Evolutionary conservation across 2,113 vertebrate species (phyloP).

Genomic region (Ciconia boyciana): DNA sequence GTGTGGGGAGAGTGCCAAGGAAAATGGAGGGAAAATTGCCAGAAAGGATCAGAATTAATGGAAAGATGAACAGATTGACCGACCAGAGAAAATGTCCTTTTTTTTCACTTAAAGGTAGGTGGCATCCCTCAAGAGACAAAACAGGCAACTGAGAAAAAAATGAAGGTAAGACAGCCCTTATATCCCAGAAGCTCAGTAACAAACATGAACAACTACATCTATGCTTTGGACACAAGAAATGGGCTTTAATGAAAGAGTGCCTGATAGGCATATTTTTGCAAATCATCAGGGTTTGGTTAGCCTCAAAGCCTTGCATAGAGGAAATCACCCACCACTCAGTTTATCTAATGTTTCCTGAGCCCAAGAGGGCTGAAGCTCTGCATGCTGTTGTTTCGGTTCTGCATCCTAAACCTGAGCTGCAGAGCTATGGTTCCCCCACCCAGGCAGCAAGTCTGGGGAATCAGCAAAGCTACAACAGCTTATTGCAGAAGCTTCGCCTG

Average conservation of each 20-base stretch:
- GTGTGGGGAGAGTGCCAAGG: background rate
- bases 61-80: background rate
- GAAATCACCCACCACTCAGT: background rate
- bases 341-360: background rate
- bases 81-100: background rate
- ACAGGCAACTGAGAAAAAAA: background rate
- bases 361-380: background rate
- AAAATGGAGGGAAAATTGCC: background rate
- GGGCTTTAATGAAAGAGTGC: background rate
- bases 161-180: background rate
- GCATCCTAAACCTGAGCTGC: background rate
- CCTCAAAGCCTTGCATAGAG: background rate
- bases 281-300: background rate
- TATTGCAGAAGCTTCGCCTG: background rate
- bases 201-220: background rate
- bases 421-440: background rate
- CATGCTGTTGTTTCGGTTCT: rapidly evolving
- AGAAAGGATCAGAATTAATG: background rate
- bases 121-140: background rate
- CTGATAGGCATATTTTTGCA: background rate
- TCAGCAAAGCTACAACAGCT: background rate
- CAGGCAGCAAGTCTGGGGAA: background rate
- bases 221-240: background rate
- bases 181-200: background rate
- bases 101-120: background rate